Percentiles rank a stretch among this genome's conserved stretches.
Evolutionary conservation across 2,888 invertebrate genomes (phyloP).

Genomic region (Tuberolachnus salignus): DNA sequence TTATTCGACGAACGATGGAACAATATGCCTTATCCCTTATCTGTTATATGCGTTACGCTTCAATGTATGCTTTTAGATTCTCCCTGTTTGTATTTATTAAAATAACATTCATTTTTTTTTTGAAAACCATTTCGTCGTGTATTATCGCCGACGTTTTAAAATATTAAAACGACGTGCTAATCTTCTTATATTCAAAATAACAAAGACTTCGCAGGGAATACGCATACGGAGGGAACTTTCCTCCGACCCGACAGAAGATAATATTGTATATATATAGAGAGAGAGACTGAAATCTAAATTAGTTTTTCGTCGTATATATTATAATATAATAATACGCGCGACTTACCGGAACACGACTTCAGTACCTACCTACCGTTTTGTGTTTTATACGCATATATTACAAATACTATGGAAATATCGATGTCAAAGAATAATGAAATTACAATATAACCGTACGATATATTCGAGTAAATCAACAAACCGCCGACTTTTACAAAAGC

Average conservation of each 20-base stretch:
- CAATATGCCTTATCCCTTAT: not conserved
- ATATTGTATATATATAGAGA: constrained; percentile 3
- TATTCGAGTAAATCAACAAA: too few species aligned
- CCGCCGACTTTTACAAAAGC: too few species aligned
- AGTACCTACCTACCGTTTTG: too few species aligned
- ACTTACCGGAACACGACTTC: not conserved
- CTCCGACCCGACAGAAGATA: constrained; percentile 19
- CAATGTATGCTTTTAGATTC: not conserved
- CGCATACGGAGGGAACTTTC: constrained; percentile 35
- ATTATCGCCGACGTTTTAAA: constrained; percentile 30
- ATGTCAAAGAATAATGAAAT: not conserved
- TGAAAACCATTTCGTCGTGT: constrained; percentile 1
- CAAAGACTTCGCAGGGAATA: too few species aligned
- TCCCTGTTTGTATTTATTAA: not conserved
- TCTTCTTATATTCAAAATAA: constrained; percentile 43
- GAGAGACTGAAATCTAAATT: constrained; percentile 30
- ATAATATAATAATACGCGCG: not conserved
- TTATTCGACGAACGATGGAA: not conserved
- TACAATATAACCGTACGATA: too few species aligned
- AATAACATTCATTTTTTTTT: constrained; percentile 8
- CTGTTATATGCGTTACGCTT: not conserved
- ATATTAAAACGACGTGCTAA: constrained; percentile 39
- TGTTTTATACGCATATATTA: not conserved
- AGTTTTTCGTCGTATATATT: constrained; percentile 32
- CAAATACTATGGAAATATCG: constrained; percentile 2